Conservation (phyloP, 2,113 vertebrate genomes). For the Lichenostomus cassidix region DNA sequence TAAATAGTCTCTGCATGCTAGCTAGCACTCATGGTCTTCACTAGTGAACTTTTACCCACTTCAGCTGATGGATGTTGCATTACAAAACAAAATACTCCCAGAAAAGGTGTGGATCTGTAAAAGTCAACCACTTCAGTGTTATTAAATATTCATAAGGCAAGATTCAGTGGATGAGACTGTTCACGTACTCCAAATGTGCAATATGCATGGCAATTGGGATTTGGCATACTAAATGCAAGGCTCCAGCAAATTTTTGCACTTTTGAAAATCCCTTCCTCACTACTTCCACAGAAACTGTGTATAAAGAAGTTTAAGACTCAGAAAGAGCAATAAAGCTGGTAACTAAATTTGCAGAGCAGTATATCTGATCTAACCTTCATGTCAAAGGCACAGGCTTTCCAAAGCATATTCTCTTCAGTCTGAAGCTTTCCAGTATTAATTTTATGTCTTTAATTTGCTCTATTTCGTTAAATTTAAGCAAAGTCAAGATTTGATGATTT, state of each 20-base stretch:
- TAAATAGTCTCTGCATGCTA: neutral
- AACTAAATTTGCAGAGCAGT: neutral
- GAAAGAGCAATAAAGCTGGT: constrained; percentile 2
- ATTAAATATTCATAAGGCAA: constrained; percentile 39
- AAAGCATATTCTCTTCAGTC: neutral
- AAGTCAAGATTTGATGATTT: neutral
- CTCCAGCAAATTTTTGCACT: neutral
- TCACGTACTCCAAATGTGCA: neutral
- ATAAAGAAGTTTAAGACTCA: neutral
- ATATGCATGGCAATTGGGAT: neutral
- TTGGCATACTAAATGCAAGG: neutral
- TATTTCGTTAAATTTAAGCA: neutral
- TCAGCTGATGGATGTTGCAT: neutral
- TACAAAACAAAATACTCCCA: neutral
- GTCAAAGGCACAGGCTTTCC: neutral
- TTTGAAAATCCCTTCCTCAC: neutral
- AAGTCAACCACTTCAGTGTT: constrained; percentile 1
- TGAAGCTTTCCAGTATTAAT: neutral
- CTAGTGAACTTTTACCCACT: neutral
- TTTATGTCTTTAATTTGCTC: constrained; percentile 11
- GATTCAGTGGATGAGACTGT: neutral
- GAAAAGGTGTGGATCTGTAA: neutral
- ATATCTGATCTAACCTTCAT: neutral
- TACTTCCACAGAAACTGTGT: neutral
- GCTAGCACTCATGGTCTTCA: neutral